These are phyloP conservation scores for Fulmarus glacialis DNA, from an alignment of 2,113 vertebrate species.

Conservation along the genomic window DNA sequence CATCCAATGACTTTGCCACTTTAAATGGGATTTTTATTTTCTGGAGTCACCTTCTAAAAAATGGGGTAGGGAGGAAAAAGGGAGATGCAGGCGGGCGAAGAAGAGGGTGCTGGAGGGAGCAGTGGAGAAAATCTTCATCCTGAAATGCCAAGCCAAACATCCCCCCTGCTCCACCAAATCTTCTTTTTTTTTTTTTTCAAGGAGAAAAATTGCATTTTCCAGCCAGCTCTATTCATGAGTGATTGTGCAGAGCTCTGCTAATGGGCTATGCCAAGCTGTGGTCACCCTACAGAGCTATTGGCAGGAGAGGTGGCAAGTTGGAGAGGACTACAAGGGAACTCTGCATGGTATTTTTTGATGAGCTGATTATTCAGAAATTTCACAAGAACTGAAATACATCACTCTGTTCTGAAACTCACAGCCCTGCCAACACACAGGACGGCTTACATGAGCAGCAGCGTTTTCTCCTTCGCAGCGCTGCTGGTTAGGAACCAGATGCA, in stretches of 20 bases:
- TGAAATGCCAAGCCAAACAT: neutral
- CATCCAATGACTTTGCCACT: neutral
- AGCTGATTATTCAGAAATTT: slow-evolving; percentile 65
- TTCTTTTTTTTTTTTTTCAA: neutral
- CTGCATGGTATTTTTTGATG: slow-evolving; percentile 64
- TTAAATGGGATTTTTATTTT: neutral
- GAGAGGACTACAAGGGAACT: slow-evolving; percentile 55
- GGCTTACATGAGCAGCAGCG: slow-evolving; percentile 18
- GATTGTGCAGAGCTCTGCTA: slow-evolving; percentile 50
- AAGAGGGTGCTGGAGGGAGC: neutral
- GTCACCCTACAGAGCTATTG: slow-evolving; percentile 51
- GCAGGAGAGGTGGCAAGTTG: slow-evolving; percentile 52
- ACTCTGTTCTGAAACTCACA: slow-evolving; percentile 33
- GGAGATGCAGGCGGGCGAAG: neutral
- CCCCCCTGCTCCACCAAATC: neutral
- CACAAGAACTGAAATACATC: slow-evolving; percentile 50
- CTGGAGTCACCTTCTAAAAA: neutral
- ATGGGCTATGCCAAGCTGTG: slow-evolving; percentile 51
- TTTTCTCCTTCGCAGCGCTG: neutral
- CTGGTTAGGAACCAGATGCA: neutral
- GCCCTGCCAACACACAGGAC: slow-evolving; percentile 31
- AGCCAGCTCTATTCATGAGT: neutral
- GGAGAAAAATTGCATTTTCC: neutral
- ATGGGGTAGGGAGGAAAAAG: neutral
- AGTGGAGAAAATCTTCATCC: neutral